Base-by-base conservation (phyloP, 2,888 invertebrate species). In the Ennomos quercinarius region DNA sequence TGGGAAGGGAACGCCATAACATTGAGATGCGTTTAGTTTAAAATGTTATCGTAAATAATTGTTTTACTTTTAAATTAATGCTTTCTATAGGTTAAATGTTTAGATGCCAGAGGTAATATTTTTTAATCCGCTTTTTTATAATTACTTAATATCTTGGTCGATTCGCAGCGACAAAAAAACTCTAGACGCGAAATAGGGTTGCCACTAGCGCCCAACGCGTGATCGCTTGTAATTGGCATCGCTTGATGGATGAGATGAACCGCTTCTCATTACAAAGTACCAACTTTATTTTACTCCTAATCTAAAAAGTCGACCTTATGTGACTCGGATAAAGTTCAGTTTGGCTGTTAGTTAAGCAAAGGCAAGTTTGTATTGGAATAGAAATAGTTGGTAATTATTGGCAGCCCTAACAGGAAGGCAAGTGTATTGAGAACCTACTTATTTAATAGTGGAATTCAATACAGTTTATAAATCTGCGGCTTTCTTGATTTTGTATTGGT, bases 161-260 rank as follows among this genome's bases (percentile, higher is more conserved):
- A 64, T 66, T 61, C 64, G 43, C 36, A 45, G 47, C 55, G 37
- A 55, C 67, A 71, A 73, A 73, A 27, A 71, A 72, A 71, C 49
- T 54, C 54, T 59, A 56, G 61, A 63, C 67, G 63, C 59, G 72
- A 67, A 72, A 69, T 69, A 80, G 80, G 81, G 83, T 81, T 83
- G 79, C 59, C 59, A 54, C 51, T 43, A 73, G 77, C 78, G 75
- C 76, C 74, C 78, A 56, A 87, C 81, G 84, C 87, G 86, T 87
- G 89, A 89, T 86, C 84, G 77, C 74, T 79, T 82, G 88, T 91
- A 90, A 91, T 90, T 91, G 89, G 88, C 69, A 63, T 66, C 68
- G 60, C 67, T 66, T 68, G 68, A 80, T 80, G 81, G 83, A 81
- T 83, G 80, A 74, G 78, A 76, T 70, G 70, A 64, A 69, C 75